A percentile compares a stretch with the other conserved stretches of the same genome.
Conservation (phyloP, 2,888 invertebrate species). For the Acanthosepion pharaonis region DNA sequence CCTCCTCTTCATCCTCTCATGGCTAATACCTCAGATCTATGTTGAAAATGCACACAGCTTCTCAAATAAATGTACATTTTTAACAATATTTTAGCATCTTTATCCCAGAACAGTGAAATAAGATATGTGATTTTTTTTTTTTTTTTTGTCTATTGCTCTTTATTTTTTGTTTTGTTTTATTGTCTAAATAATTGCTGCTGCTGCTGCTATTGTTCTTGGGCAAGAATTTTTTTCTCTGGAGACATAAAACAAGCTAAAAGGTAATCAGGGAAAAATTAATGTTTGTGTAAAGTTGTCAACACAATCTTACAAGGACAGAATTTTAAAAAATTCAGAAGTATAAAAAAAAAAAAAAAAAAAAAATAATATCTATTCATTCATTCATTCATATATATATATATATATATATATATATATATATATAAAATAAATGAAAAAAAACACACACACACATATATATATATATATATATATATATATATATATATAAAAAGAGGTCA, state of each 20-base stretch:
- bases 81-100: no score
- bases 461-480: conserved; percentile 33
- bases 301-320: neutral
- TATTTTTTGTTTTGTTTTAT: no score
- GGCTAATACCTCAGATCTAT: neutral
- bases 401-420: conserved; percentile 33
- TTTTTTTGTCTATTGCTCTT: neutral
- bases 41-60: neutral
- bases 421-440: neutral
- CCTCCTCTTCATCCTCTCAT: no score
- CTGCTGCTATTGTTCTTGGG: neutral
- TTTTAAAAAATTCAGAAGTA: neutral
- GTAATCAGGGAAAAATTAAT: neutral
- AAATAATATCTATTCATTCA: neutral
- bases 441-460: no score
- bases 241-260: neutral
- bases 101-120: no score
- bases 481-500: no score
- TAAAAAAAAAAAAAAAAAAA: neutral
- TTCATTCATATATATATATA: neutral
- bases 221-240: neutral
- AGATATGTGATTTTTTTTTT: neutral
- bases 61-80: neutral
- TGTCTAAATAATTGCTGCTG: neutral
- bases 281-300: conserved; percentile 20